Base-by-base conservation (phyloP, 2,888 invertebrate species). In the Blera fallax region DNA sequence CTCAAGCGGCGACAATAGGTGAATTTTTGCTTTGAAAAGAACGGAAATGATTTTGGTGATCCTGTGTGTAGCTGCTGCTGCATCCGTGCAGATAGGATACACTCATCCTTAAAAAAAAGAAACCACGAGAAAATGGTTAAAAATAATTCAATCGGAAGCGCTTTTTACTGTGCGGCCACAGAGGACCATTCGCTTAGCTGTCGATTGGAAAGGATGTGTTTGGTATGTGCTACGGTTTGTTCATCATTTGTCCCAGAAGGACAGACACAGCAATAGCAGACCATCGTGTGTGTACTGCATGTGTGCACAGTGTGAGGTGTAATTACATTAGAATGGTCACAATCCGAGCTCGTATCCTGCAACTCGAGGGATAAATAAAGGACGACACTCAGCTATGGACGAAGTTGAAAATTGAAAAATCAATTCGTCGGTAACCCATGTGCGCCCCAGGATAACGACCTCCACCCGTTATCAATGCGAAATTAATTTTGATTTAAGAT, bases 401-500 rank as follows among this genome's bases (percentile, higher is more conserved):
- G n/a, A 43, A 84, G 64, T 70, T 76, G 65, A 74, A 74, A 79
- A 84, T 70, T 84, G 84, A 84, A 84, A 78, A 79, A 79, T 84
- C 74, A 79, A 79, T 79, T 79, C 64, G 16, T 37, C 43, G 52
- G 32, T 37, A 48, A 60, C 32, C 45, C 80, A 5, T 54, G 45
- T 16, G 8, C n/a, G 1, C n/a, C 1, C 43, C 27, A 10, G 48
- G 37, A n/a, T n/a, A n/a, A n/a, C 43, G 14, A 45, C 58, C 43
- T 45, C 58, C 43, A 58, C 1, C 14, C 56, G 64, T 70, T 74
- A 84, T 74, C 79, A 74, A 69, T 79, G 79, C 76, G 74, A 79
- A 74, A 79, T 79, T 84, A 84, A 79, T 83, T 83, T 83, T 84
- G 84, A 84, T 84, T 84, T 84, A 84, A 84, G 84, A 84, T 84